A percentile compares a stretch with the other conserved stretches of the same genome.
Conservation (phyloP, 2,113 vertebrate genomes). For the Terrapene triunguis region DNA sequence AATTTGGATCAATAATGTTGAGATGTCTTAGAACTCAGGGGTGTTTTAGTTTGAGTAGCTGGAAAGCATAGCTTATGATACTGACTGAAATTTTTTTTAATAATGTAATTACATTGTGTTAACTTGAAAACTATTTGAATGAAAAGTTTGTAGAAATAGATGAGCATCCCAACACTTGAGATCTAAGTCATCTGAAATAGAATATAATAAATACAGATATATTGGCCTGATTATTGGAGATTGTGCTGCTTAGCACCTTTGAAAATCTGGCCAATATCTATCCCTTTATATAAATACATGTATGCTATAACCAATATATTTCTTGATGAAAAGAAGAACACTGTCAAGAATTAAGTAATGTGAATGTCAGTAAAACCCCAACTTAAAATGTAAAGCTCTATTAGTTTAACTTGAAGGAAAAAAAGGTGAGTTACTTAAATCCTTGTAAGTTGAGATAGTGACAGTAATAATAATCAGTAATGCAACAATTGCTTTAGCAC, state of each 20-base stretch:
- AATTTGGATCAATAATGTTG: background rate
- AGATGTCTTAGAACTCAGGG: too few species aligned
- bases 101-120: background rate
- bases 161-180: background rate
- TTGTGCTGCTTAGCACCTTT: background rate
- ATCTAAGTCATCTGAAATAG: background rate
- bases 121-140: background rate
- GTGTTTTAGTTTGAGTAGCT: background rate
- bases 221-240: background rate
- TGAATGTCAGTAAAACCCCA: background rate
- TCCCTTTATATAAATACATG: background rate
- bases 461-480: background rate
- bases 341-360: background rate
- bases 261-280: background rate
- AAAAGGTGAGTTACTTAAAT: background rate
- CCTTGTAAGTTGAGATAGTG: background rate
- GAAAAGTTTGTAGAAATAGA: background rate
- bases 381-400: background rate
- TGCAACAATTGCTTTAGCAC: background rate
- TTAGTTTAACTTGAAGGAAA: background rate
- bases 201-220: background rate
- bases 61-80: background rate
- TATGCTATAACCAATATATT: background rate
- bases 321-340: background rate
- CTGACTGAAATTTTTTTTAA: background rate